Percentiles rank a stretch among this genome's conserved stretches.
phyloP scores from a whole-genome alignment of 2,888 invertebrate species.

The Sminthurides aquaticus region DNA sequence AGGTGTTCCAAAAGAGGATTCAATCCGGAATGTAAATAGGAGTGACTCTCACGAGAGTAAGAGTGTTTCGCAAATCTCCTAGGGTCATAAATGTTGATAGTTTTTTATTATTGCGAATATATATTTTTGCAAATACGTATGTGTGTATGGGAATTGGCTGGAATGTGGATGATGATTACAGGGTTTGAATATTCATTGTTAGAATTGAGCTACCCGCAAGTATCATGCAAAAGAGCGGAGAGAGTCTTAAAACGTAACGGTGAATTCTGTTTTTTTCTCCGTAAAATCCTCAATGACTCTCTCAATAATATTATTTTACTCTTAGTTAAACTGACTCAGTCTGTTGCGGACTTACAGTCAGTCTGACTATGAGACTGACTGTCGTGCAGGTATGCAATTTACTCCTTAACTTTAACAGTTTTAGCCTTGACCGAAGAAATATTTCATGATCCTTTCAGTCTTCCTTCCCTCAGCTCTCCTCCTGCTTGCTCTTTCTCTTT shows the following conservation, averaged over 20 bases:
- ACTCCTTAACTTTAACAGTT: slow-evolving; percentile 17
- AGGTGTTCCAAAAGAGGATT: too few relatives aligned
- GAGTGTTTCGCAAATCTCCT: too few relatives aligned
- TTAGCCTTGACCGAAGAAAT: slow-evolving; percentile 26
- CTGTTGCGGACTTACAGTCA: background rate
- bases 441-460: background rate
- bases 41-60: too few relatives aligned
- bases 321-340: background rate
- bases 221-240: too few relatives aligned
- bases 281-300: background rate
- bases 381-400: background rate
- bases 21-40: too few relatives aligned
- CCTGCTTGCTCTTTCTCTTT: background rate
- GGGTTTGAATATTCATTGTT: background rate
- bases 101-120: too few relatives aligned
- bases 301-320: background rate
- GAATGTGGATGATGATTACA: background rate
- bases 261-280: background rate
- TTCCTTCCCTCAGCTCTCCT: background rate
- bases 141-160: too few relatives aligned
- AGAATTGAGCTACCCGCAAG: too few relatives aligned
- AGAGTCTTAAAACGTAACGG: too few relatives aligned
- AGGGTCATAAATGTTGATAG: too few relatives aligned
- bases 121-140: too few relatives aligned
- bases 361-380: too few relatives aligned